Evolutionary conservation across 2,113 vertebrate genomes (phyloP), one percentile per base, ranked within the genome.

Genomic region (Anhinga anhinga): DNA sequence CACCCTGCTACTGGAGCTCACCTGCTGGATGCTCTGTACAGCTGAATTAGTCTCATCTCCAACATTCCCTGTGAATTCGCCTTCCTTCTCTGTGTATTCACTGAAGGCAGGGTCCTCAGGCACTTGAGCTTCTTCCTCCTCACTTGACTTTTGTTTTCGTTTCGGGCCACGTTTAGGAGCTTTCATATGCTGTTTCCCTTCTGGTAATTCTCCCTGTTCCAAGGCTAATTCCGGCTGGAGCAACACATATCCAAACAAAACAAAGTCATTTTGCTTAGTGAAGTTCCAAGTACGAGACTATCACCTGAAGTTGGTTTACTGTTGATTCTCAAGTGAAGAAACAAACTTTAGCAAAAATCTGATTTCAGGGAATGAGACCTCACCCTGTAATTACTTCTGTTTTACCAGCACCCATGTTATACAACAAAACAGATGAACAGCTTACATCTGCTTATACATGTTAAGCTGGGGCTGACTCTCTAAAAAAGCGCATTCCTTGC

Each of bases 1-100:
- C 53, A 76, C 50, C 36, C 71, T 80, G 34, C 67, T 80, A 30
- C 74, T 78, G 78, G 52, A 12, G 52, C 92, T 67, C 74, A 99
- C 99, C 99, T 99, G 99, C 42, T 99, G 99, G 94, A 99, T 99
- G 86, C 99, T 99, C 98, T 99, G 99, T 82, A 99, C 99, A 2
- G 99, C 99, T 4, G 99, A 99, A 85, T 98, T 99, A 4, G 99
- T 99, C 95, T 99, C 99, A 12, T 99, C 99, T 2, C 99, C 99
- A 17, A 98, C 98, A 11, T 98, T 95, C 22, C 98, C 93, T 7
- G 98, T 97, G 96, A 98, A 99, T 40, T 98, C 98, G 0, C 96
- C 29, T 95, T 98, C 98, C 94, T 99, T 97, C 90, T 98, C 97
- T 0, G 98, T 22, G 97, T 98, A 99, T 84, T 99, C 98, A 8